These are phyloP conservation scores for Rallus crepitans DNA, from an alignment of 2,797 vertebrate genomes.

Conservation along the genomic window DNA sequence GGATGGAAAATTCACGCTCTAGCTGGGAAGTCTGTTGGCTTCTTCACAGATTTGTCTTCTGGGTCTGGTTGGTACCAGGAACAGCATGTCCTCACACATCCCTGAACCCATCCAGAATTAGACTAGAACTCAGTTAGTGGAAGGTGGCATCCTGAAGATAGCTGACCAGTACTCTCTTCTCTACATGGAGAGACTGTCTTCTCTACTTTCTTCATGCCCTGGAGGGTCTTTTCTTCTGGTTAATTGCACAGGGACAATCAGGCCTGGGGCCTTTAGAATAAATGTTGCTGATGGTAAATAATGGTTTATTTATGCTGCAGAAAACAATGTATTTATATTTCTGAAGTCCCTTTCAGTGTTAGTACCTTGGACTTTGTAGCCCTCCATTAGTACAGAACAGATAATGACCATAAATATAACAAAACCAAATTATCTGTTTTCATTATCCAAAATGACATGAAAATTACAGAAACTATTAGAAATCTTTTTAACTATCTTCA, in stretches of 20 bases:
- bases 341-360: neutral
- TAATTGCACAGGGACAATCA: neutral
- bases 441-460: neutral
- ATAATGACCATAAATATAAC: neutral
- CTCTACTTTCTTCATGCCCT: neutral
- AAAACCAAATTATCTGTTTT: neutral
- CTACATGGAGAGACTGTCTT: neutral
- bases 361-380: neutral
- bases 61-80: neutral
- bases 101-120: neutral
- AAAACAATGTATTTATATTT: neutral
- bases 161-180: neutral
- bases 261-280: neutral
- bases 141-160: neutral
- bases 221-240: neutral
- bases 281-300: neutral
- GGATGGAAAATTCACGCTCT: neutral
- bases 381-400: neutral
- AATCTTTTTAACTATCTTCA: neutral
- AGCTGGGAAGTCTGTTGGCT: neutral
- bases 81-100: neutral
- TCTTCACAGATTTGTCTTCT: neutral
- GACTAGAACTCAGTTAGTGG: neutral
- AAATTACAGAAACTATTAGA: neutral
- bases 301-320: neutral